Conservation (phyloP, 2,113 vertebrate genomes). For the Misgurnus anguillicaudatus region DNA sequence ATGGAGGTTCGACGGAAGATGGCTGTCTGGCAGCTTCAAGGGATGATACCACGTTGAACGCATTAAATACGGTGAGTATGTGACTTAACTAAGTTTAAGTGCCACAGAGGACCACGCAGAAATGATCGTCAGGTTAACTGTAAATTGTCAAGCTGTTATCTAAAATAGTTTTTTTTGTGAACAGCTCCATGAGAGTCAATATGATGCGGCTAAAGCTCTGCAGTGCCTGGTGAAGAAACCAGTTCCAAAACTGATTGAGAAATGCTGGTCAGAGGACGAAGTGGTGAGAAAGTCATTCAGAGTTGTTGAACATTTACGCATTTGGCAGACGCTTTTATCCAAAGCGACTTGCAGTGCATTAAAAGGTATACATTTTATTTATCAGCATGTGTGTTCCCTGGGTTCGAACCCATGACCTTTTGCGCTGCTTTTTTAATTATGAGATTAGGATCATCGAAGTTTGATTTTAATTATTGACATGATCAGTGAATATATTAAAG, state of each 20-base stretch:
- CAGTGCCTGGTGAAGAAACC: slow-evolving; percentile 99
- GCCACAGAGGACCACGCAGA: too few species aligned
- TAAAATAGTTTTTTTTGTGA: slow-evolving; percentile 35
- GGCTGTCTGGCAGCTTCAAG: slow-evolving; percentile 95
- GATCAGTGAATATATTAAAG: too few species aligned
- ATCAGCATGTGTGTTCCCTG: too few species aligned
- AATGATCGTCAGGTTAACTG: background rate
- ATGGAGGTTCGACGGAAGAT: slow-evolving; percentile 96
- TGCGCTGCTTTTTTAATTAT: too few species aligned
- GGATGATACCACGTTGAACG: slow-evolving; percentile 97
- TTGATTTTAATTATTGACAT: too few species aligned
- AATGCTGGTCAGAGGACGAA: slow-evolving; percentile 98
- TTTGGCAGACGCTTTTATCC: too few species aligned
- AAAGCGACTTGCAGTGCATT: too few species aligned
- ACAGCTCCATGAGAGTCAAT: slow-evolving; percentile 94
- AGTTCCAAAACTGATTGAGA: slow-evolving; percentile 95
- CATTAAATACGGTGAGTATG: slow-evolving; percentile 90
- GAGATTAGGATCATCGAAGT: too few species aligned
- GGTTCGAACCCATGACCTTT: too few species aligned
- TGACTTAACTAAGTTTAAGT: background rate
- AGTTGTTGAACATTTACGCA: background rate
- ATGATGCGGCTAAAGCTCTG: slow-evolving; percentile 95
- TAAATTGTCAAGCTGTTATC: background rate
- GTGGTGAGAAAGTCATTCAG: slow-evolving; percentile 80
- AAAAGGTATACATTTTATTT: too few species aligned